Evolutionary conservation across 1,140 invertebrate species (phyloP), one percentile per base, ranked within the genome.

Genomic region (Zaprionus inermis): DNA sequence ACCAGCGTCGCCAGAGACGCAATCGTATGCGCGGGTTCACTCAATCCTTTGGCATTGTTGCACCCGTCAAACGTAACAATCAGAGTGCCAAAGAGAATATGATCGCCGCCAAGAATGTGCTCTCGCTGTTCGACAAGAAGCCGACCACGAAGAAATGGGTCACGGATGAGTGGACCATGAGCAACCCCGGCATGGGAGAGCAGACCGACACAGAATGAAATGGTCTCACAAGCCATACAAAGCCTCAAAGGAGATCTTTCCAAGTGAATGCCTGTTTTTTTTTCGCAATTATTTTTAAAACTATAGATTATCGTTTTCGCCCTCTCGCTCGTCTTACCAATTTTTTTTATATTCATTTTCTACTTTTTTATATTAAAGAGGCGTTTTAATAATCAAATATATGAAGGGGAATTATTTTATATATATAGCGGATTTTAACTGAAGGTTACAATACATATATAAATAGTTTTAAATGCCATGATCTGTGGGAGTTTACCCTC

Each of bases 31-130:
- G 65, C 1, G 65, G 65, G 0, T 60, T 57, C 36, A 70, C 41
- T 5, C 66, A 70, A 52, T 70, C 67, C 2, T 74, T 74, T 52
- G 72, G 66, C n/a, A 73, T 73, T 6, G 71, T 73, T 7, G 55
- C 56, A 11, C 70, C 64, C 0, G 49, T 28, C 18, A 67, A 59
- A 14, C 61, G 16, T 1, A 38, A 6, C 7, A 57, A 11, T 16
- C 5, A 16, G 11, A 28, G 7, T 0, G 11, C 30, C 41, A 66
- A 66, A 9, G 49, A 18, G 1, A 66, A 58, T 6, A 24, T 38
- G 22, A 3, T 12, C 6, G 63, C 34, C 0, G 69, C 54, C 54
- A 59, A 72, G 7, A 52, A 38, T 32, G 30, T 58, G 2, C 16
- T 67, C 0, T 65, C 63, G 16, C 11, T 65, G 9, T 52, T 65